Percentiles rank a stretch among this genome's conserved stretches.
These are phyloP conservation scores for Neodontobutis hainanensis DNA, from an alignment of 2,113 vertebrate species.

Conservation along the genomic window DNA sequence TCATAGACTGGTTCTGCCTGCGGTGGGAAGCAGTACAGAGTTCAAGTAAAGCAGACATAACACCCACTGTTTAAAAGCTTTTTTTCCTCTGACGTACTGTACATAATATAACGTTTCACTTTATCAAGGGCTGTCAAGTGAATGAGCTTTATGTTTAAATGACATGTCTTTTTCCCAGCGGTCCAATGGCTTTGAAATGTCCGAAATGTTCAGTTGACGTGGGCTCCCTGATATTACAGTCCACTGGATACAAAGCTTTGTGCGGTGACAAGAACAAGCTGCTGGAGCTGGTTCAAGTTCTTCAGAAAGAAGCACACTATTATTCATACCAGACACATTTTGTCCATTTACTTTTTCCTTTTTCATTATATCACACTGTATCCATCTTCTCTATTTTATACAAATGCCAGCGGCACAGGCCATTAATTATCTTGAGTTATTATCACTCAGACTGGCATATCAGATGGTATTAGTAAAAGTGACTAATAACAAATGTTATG, in stretches of 20 bases:
- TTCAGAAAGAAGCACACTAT: constrained; percentile 77
- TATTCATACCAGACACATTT: too few species aligned
- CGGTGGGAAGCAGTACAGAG: constrained; percentile 49
- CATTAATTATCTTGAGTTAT: too few species aligned
- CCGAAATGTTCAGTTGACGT: constrained; percentile 48
- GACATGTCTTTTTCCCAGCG: constrained; percentile 10
- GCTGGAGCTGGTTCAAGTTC: constrained; percentile 76
- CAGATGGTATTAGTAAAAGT: too few species aligned
- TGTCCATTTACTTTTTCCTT: too few species aligned
- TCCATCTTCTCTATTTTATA: too few species aligned
- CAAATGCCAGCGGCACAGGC: too few species aligned
- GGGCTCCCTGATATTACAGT: constrained; percentile 68
- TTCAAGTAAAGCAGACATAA: constrained; percentile 49
- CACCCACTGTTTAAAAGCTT: neutral
- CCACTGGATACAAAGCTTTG: constrained; percentile 74
- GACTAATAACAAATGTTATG: too few species aligned
- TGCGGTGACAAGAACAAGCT: constrained; percentile 80
- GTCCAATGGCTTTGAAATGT: constrained; percentile 26
- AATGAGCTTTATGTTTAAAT: neutral
- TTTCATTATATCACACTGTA: too few species aligned
- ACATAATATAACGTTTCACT: neutral
- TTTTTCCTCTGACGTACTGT: neutral
- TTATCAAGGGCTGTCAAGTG: neutral
- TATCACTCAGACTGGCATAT: too few species aligned
- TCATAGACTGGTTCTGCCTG: constrained; percentile 80